These are phyloP conservation scores for Ormyrus rosae DNA, from an alignment of 2,888 invertebrate genomes.

Conservation along the genomic window DNA sequence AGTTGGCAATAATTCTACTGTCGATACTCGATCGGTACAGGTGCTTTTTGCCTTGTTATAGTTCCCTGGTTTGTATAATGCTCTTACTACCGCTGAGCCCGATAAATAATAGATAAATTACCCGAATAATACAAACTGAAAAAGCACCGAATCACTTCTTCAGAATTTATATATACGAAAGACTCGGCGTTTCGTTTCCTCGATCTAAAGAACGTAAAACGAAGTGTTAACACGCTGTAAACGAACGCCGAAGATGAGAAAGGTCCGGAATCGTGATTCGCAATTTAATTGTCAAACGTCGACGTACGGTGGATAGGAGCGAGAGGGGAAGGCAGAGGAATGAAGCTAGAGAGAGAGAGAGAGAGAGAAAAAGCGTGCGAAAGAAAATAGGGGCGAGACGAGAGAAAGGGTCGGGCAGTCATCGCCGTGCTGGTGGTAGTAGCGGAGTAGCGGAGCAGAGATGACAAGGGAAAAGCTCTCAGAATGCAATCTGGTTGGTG, in stretches of 20 bases:
- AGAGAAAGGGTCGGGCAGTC: slow-evolving; percentile 8
- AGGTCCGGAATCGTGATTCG: slow-evolving; percentile 55
- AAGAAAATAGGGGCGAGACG: slow-evolving; percentile 52
- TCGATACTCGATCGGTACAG: too few relatives aligned
- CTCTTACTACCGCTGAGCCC: too few relatives aligned
- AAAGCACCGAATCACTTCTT: too few relatives aligned
- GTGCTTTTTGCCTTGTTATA: too few relatives aligned
- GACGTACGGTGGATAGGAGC: not conserved
- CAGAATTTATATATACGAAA: too few relatives aligned
- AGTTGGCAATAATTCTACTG: too few relatives aligned
- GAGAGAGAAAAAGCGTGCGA: slow-evolving; percentile 53
- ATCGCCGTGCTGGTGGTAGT: too few relatives aligned
- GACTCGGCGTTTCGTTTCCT: too few relatives aligned
- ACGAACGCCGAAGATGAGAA: slow-evolving; percentile 9
- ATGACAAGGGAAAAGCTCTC: slow-evolving; percentile 56
- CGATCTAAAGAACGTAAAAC: not conserved
- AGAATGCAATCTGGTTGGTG: slow-evolving; percentile 65
- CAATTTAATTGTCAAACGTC: slow-evolving; percentile 61
- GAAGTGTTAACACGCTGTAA: slow-evolving; percentile 33
- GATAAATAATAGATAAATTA: too few relatives aligned
- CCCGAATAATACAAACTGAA: too few relatives aligned
- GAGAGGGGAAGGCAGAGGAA: not conserved
- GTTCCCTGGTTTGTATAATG: too few relatives aligned
- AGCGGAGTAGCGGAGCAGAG: not conserved
- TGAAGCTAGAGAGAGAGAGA: slow-evolving; percentile 32